Evolutionary conservation across 2,888 invertebrate genomes (phyloP).

Genomic region (Fabriciana adippe): DNA sequence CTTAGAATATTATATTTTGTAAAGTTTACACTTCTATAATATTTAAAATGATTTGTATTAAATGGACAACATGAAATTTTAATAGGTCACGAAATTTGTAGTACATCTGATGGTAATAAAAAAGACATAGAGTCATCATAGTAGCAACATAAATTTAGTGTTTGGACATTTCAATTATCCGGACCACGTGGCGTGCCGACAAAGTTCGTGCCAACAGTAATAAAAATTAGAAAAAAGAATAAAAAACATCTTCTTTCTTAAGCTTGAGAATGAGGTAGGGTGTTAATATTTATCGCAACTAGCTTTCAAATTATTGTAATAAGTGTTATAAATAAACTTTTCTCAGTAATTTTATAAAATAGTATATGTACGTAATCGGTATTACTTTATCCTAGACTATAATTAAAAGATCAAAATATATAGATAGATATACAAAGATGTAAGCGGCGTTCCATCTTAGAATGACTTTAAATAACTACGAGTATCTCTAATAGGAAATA

Average conservation of each 20-base stretch:
- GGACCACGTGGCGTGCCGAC: slow-evolving; percentile 76
- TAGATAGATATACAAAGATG: slow-evolving; percentile 2
- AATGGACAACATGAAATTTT: not conserved
- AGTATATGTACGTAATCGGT: too few species aligned
- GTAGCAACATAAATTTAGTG: slow-evolving; percentile 74
- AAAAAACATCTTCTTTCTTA: slow-evolving; percentile 38
- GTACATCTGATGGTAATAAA: slow-evolving; percentile 19
- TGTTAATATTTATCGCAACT: slow-evolving; percentile 28
- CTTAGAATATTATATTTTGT: slow-evolving; percentile 10
- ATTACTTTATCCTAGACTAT: too few species aligned
- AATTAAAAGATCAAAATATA: not conserved
- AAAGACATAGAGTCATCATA: slow-evolving; percentile 53
- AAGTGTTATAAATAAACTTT: not conserved
- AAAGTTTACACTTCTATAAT: too few species aligned
- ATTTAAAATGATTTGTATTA: too few species aligned
- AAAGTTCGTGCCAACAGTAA: slow-evolving; percentile 76
- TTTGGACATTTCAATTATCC: slow-evolving; percentile 81
- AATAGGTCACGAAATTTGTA: slow-evolving; percentile 6
- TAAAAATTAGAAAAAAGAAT: slow-evolving; percentile 68
- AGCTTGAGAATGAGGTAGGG: slow-evolving; percentile 29
- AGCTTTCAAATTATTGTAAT: not conserved
- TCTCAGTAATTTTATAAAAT: not conserved
- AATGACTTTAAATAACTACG: slow-evolving; percentile 27
- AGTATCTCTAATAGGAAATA: slow-evolving; percentile 38
- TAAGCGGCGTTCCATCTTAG: slow-evolving; percentile 13